These are phyloP conservation scores for Malthinus seriepunctatus DNA, from an alignment of 2,888 invertebrate species.

Conservation along the genomic window DNA sequence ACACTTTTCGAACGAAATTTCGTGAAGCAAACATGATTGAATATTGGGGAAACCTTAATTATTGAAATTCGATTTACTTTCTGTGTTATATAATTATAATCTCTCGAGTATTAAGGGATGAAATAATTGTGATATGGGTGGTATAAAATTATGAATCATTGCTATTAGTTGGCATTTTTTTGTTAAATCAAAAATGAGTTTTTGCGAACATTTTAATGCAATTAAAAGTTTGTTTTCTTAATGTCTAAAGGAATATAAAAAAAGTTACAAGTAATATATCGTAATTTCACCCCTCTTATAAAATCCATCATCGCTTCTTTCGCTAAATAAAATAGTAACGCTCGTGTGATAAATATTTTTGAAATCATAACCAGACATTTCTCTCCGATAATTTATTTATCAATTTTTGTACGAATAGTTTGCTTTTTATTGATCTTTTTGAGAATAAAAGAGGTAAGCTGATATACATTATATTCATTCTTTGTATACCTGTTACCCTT, in stretches of 20 bases:
- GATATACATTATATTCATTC: conserved; percentile 29
- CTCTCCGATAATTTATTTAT: conserved; percentile 11
- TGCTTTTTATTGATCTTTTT: conserved; percentile 16
- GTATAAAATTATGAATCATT: too few species aligned
- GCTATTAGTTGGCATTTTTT: too few species aligned
- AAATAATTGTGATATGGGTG: too few species aligned
- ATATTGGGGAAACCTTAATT: too few species aligned
- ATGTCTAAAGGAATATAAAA: not conserved
- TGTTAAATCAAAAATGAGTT: too few species aligned
- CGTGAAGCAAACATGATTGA: too few species aligned
- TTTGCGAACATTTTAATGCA: too few species aligned
- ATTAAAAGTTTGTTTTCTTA: not conserved
- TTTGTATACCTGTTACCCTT: conserved; percentile 34
- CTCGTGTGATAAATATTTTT: conserved; percentile 17
- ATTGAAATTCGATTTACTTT: too few species aligned
- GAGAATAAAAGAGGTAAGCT: conserved; percentile 8
- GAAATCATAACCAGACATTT: conserved; percentile 16
- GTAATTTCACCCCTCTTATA: conserved; percentile 3
- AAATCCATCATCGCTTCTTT: conserved; percentile 10
- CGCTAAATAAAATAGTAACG: conserved; percentile 19
- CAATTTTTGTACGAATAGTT: conserved; percentile 6
- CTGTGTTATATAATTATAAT: too few species aligned
- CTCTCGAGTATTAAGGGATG: too few species aligned
- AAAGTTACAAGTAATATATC: not conserved
- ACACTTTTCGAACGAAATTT: too few species aligned